Percentiles rank a stretch among this genome's conserved stretches.
These are phyloP conservation scores for Antitype chi DNA, from an alignment of 2,888 invertebrate species.

Conservation along the genomic window DNA sequence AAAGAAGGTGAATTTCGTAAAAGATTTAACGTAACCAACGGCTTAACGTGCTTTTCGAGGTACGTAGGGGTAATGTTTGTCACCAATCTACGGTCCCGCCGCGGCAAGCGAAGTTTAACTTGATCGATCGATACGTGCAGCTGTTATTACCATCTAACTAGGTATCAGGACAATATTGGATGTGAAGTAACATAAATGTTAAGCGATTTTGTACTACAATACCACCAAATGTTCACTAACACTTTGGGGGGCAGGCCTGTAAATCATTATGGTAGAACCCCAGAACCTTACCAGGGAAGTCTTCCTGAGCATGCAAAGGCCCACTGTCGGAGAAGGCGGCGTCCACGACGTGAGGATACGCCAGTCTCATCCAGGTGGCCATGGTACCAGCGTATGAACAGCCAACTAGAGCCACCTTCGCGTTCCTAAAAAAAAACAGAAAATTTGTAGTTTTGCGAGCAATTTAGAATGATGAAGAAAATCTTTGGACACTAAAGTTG, in stretches of 20 bases:
- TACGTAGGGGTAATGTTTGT: neutral
- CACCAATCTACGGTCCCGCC: neutral
- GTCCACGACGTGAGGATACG: constrained; percentile 91
- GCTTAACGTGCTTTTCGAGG: too few relatives aligned
- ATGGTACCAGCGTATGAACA: constrained; percentile 91
- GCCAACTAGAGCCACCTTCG: constrained; percentile 89
- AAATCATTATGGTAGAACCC: neutral
- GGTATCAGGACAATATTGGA: neutral
- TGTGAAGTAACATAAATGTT: neutral
- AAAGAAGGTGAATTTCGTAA: neutral
- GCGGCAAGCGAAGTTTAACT: neutral
- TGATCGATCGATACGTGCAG: neutral
- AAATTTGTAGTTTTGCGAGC: neutral
- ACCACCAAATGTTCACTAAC: neutral
- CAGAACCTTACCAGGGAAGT: constrained; percentile 87
- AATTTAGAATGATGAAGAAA: neutral
- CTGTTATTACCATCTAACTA: too few relatives aligned
- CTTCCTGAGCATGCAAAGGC: constrained; percentile 90
- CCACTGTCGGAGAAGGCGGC: constrained; percentile 91
- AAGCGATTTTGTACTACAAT: neutral
- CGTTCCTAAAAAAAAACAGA: constrained; percentile 68
- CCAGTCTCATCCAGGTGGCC: constrained; percentile 91
- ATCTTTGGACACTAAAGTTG: too few relatives aligned
- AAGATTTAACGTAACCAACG: too few relatives aligned
- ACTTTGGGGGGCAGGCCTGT: neutral